phyloP scores from a whole-genome alignment of 2,113 vertebrate species.

The Damaliscus lunatus region DNA sequence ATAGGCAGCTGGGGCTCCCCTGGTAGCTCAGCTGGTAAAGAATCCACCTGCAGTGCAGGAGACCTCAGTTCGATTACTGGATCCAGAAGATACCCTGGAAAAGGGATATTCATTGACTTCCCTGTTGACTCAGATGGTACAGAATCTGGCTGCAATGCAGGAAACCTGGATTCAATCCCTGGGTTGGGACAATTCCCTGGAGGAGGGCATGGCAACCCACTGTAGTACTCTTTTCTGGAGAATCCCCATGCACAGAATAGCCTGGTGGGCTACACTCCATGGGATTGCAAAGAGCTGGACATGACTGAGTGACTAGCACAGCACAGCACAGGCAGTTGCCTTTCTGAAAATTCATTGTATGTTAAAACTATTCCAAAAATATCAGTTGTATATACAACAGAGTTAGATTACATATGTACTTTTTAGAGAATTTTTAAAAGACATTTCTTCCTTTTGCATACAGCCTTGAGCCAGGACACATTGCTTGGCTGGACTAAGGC shows the following conservation, averaged over 20 bases:
- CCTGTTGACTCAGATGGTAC: not conserved
- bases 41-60: not conserved
- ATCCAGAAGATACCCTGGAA: not conserved
- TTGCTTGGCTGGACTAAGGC: not conserved
- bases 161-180: not conserved
- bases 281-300: not conserved
- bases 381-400: not conserved
- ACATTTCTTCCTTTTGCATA: not conserved
- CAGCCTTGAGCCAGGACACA: not conserved
- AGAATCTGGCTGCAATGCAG: not conserved
- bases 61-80: not conserved
- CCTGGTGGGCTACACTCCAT: not conserved
- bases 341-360: constrained; percentile 3
- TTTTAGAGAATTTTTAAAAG: not conserved
- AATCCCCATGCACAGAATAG: not conserved
- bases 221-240: not conserved
- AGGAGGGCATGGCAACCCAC: not conserved
- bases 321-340: not conserved
- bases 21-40: not conserved
- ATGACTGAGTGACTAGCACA: not conserved
- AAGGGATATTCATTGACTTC: not conserved
- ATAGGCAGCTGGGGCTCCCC: not conserved
- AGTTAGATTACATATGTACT: not conserved
- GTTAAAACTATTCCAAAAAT: not conserved
- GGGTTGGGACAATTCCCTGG: not conserved